Evolutionary conservation across 2,113 vertebrate genomes (phyloP).

Genomic region (Rhodinocichla rosea): DNA sequence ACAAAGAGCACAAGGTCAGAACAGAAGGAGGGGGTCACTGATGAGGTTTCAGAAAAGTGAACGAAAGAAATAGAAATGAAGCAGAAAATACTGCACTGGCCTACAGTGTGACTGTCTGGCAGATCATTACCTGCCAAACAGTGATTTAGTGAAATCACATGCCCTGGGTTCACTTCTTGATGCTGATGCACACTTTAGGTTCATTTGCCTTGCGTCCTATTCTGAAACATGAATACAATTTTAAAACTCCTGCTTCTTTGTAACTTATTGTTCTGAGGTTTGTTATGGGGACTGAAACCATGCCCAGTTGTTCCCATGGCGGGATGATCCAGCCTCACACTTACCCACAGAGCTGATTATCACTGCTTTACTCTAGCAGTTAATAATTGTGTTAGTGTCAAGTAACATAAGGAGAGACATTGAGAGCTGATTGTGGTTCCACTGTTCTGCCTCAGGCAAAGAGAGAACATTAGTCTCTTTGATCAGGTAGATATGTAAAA

Average conservation of each 20-base stretch:
- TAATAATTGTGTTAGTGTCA: background rate
- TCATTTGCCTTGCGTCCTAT: background rate
- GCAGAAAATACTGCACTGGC: background rate
- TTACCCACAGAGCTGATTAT: background rate
- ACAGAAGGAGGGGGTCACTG: background rate
- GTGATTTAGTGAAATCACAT: background rate
- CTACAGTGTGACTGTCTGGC: background rate
- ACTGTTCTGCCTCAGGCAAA: background rate
- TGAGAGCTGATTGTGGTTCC: background rate
- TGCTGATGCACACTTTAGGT: background rate
- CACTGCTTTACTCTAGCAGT: background rate
- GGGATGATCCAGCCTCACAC: background rate
- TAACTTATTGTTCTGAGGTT: background rate
- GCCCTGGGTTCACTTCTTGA: background rate
- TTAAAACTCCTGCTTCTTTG: background rate
- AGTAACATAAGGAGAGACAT: background rate
- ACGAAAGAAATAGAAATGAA: background rate
- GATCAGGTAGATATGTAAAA: background rate
- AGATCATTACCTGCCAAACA: background rate
- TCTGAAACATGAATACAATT: background rate
- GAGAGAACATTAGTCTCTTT: background rate
- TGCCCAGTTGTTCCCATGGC: background rate
- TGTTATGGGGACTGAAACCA: background rate
- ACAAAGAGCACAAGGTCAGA: background rate
- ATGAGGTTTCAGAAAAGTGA: background rate